These are phyloP conservation scores for Amazona ochrocephala DNA, from an alignment of 2,797 vertebrate genomes.

Conservation along the genomic window DNA sequence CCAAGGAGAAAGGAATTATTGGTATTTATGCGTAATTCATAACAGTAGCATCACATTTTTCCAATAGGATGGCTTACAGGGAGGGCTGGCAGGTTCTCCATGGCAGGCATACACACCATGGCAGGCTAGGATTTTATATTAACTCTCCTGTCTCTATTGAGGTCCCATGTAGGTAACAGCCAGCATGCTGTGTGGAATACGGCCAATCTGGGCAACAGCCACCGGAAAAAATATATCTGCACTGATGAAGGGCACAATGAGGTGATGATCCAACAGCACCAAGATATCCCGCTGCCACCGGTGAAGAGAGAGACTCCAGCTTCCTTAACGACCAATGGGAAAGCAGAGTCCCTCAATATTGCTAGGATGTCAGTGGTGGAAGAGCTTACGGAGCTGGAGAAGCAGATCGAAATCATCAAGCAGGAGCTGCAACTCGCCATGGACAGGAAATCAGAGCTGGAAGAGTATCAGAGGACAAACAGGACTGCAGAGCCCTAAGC, in stretches of 20 bases:
- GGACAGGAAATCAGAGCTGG: conserved; percentile 92
- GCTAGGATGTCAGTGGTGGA: conserved; percentile 85
- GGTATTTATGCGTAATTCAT: background rate
- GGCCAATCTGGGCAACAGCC: conserved; percentile 80
- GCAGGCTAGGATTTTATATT: background rate
- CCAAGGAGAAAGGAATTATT: background rate
- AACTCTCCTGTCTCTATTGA: conserved; percentile 66
- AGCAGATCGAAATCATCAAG: conserved; percentile 92
- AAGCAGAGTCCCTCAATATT: conserved; percentile 82
- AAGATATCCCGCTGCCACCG: conserved; percentile 82
- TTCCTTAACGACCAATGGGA: conserved; percentile 88
- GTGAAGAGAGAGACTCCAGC: conserved; percentile 81
- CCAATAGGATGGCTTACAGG: background rate
- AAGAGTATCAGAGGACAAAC: conserved; percentile 88
- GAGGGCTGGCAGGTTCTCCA: background rate
- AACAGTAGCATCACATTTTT: background rate
- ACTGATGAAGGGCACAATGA: conserved; percentile 84
- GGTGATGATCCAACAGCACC: conserved; percentile 77
- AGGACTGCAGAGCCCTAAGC: conserved; percentile 77
- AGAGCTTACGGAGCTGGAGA: conserved; percentile 92
- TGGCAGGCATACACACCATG: background rate
- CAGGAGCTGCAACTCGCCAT: conserved; percentile 93
- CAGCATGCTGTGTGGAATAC: conserved; percentile 88
- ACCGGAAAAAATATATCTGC: conserved; percentile 80
- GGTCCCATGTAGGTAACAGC: conserved; percentile 87